Conservation (phyloP, 2,797 vertebrate species). For the Florisuga fusca region DNA sequence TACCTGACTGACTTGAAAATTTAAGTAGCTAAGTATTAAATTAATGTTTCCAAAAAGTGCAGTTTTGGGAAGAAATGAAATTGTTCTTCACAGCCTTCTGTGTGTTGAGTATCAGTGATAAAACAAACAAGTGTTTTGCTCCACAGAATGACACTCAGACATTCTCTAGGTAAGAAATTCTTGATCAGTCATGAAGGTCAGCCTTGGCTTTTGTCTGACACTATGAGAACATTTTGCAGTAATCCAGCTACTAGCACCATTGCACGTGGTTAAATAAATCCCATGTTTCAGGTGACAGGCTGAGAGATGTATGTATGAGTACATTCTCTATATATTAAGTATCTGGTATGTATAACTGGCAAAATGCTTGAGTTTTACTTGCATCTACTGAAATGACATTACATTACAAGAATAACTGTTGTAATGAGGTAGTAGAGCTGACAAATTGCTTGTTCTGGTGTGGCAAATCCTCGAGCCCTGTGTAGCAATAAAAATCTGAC, state of each 20-base stretch:
- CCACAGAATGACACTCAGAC: background rate
- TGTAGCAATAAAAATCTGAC: background rate
- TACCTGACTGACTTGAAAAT: background rate
- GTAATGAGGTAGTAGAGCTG: background rate
- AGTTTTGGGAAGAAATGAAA: background rate
- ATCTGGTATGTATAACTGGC: background rate
- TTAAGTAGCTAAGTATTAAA: background rate
- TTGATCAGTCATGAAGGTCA: background rate
- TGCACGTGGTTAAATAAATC: background rate
- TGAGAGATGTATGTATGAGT: background rate
- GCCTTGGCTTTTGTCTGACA: background rate
- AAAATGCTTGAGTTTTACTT: background rate
- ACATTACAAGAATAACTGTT: background rate
- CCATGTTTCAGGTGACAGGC: background rate
- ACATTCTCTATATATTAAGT: fast-evolving
- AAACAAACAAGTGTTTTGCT: background rate
- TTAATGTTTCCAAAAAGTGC: background rate
- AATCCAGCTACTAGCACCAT: background rate
- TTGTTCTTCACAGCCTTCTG: background rate
- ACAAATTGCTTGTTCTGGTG: background rate
- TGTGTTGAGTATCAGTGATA: background rate
- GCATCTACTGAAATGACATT: background rate
- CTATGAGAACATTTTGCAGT: background rate
- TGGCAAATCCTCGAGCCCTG: background rate
- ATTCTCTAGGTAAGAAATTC: background rate